phyloP scores from a whole-genome alignment of 2,113 vertebrate species.

The Oenanthe oenanthe region DNA sequence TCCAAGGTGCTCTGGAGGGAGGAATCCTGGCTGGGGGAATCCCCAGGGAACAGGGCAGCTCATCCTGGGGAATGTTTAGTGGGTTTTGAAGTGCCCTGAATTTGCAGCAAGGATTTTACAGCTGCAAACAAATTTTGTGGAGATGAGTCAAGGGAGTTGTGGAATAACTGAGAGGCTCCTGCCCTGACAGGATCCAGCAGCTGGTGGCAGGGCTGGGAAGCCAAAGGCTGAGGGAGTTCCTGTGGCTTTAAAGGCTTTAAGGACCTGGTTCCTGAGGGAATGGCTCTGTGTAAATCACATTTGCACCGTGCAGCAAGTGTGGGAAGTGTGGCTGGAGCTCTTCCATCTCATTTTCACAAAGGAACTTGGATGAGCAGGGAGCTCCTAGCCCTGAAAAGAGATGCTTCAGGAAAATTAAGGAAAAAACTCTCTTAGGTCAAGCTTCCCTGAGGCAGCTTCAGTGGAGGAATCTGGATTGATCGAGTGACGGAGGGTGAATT shows the following conservation, averaged over 20 bases:
- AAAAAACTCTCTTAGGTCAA: neutral
- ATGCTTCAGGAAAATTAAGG: neutral
- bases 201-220: neutral
- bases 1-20: neutral
- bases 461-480: neutral
- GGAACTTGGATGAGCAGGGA: neutral
- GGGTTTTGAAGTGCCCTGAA: neutral
- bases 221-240: neutral
- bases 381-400: neutral
- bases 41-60: neutral
- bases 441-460: constrained; percentile 9
- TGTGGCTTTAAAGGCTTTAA: neutral
- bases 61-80: no score
- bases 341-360: neutral
- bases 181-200: neutral
- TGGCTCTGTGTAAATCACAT: neutral
- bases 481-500: neutral
- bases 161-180: neutral
- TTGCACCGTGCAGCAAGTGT: neutral
- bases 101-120: neutral
- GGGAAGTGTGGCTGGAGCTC: neutral
- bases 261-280: neutral
- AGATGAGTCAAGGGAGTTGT: neutral
- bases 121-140: neutral
- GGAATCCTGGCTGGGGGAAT: neutral